Evolutionary conservation across 2,797 vertebrate species (phyloP), one percentile per base, ranked within the genome.

Genomic region (Mycteria americana): DNA sequence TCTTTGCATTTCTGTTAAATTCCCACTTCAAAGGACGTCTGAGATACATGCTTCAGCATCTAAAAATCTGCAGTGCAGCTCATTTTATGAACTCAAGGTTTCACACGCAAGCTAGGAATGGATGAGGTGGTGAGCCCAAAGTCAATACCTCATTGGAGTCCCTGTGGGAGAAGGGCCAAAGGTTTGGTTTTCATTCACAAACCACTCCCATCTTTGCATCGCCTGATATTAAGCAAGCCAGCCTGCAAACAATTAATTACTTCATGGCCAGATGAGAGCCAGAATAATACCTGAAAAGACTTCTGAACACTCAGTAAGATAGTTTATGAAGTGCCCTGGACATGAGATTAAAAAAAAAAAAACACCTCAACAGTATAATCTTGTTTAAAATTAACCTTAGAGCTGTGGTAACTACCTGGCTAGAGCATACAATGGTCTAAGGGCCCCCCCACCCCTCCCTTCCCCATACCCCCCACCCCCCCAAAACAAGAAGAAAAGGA

Each of bases 381-480:
- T 59, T 64, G 64, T 72, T 94, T 53, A 93, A 96, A 90, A 92
- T 78, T 46, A 92, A 62, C 31, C 51, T 92, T 64, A 82, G 88
- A 90, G 70, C 81, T 93, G 60, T 63, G 45, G 81, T 76, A 86
- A 90, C 85, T 90, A 90, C 94, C 82, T 63, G 59, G 39, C 89
- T 82, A 89, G 76, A 92, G 78, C 73, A 85, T 21, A 88, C 57
- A 87, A 45, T 41, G 77, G 72, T 88, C 67, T 88, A 84, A 81
- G 19, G 14, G 5, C 7, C 41, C 13, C 5, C 37, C 37, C 24
- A 4, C 11, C 46, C 48, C 46, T 7, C 62, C 45, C 43, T 56
- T 51, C 28, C 91, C 62, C 28, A 18, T 3, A 10, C 45, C 33
- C 31, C 77, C 78, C 51, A 41, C 17, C 39, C 37, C 69, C 89